A percentile compares a stretch with the other conserved stretches of the same genome.
These are phyloP conservation scores for Ctenochaetus hawaiiensis DNA, from an alignment of 2,797 vertebrate genomes.

Conservation along the genomic window DNA sequence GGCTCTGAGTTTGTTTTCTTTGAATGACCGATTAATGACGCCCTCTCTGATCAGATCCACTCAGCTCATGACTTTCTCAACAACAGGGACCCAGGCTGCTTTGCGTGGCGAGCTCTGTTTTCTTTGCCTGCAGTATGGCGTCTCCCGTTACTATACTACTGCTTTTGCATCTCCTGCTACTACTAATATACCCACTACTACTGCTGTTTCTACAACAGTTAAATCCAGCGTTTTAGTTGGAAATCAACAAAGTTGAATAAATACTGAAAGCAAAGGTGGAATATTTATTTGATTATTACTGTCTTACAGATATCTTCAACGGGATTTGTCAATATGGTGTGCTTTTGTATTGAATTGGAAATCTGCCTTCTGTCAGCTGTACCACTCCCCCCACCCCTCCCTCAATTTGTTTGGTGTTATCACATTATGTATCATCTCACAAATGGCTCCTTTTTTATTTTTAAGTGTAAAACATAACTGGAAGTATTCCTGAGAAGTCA, in stretches of 20 bases:
- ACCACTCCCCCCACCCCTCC: conserved; percentile 26
- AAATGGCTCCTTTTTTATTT: conserved; percentile 14
- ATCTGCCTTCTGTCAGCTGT: conserved; percentile 66
- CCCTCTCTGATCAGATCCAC: conserved; percentile 48
- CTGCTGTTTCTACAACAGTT: conserved; percentile 81
- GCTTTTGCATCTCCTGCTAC: conserved; percentile 85
- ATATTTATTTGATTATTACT: conserved; percentile 86
- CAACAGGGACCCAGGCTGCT: conserved; percentile 62
- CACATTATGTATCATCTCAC: conserved; percentile 63
- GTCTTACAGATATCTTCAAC: conserved; percentile 76
- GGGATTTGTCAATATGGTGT: conserved; percentile 71
- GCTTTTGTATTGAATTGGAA: conserved; percentile 64
- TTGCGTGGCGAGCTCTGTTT: conserved; percentile 54
- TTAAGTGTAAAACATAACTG: conserved; percentile 71
- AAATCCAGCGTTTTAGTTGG: conserved; percentile 90
- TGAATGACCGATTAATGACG: conserved; percentile 42
- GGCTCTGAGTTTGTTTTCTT: conserved; percentile 50
- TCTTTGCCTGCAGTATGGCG: conserved; percentile 67
- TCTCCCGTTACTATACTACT: conserved; percentile 82
- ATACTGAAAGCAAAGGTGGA: conserved; percentile 78
- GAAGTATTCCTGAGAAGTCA: conserved; percentile 70
- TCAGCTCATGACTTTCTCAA: conserved; percentile 51
- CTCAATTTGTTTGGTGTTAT: conserved; percentile 44
- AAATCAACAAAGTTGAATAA: conserved; percentile 73
- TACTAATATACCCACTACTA: conserved; percentile 84